Evolutionary conservation across 92 coral and sea anemone genomes (phyloP).

Genomic region (Ricordea florida): DNA sequence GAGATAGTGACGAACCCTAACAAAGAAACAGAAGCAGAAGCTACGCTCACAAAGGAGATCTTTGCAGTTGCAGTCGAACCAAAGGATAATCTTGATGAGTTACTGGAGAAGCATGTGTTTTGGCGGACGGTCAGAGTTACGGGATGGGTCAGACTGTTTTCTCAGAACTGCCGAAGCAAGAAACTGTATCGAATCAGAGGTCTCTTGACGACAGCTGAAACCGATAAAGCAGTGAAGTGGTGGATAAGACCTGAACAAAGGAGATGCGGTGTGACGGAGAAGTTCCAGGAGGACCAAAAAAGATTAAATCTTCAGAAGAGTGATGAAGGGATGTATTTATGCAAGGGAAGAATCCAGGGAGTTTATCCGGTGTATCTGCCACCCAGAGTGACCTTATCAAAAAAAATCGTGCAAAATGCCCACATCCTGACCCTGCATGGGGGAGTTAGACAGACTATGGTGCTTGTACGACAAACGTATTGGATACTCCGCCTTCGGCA

Average conservation of each 20-base stretch:
- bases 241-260: constrained; percentile 1
- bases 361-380: constrained; percentile 1
- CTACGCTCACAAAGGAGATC: no score
- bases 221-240: no score
- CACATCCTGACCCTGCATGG: constrained; percentile 40
- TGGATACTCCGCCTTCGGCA: constrained; percentile 26
- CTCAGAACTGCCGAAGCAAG: no score
- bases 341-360: constrained; percentile 10
- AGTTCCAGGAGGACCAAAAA: background rate
- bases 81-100: no score
- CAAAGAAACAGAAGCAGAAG: no score
- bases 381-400: constrained; percentile 10
- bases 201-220: no score
- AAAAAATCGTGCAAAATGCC: constrained; percentile 54
- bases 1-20: no score
- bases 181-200: no score
- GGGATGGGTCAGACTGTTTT: no score
- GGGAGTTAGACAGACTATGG: constrained; percentile 37
- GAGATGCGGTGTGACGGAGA: constrained; percentile 12
- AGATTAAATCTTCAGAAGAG: constrained; percentile 19
- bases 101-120: no score
- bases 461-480: background rate
- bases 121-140: no score
- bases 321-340: background rate
- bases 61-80: no score